Percentiles rank a stretch among this genome's conserved stretches.
Evolutionary conservation across 2,797 vertebrate species (phyloP).

Genomic region (Borostomias antarcticus): DNA sequence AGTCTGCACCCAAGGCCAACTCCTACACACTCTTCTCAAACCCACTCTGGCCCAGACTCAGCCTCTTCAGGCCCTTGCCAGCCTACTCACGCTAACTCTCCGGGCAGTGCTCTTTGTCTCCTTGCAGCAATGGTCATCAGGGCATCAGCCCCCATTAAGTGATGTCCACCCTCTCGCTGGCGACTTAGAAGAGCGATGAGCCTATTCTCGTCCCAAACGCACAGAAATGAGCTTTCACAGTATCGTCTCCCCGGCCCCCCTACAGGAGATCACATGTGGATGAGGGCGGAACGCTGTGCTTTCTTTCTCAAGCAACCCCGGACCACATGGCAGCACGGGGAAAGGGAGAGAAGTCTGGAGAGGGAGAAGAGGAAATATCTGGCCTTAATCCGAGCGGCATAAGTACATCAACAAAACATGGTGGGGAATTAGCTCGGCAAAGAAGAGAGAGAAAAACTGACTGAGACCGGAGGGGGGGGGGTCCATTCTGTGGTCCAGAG

Average conservation of each 20-base stretch:
- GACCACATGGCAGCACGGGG: conserved; percentile 44
- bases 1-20: neutral
- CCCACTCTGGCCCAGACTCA: neutral
- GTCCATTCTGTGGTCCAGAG: neutral
- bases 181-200: conserved; percentile 59
- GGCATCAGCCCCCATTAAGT: conserved; percentile 41
- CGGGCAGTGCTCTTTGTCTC: conserved; percentile 20
- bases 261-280: conserved; percentile 55
- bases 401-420: conserved; percentile 50
- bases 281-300: conserved; percentile 25
- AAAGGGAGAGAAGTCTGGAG: conserved; percentile 17
- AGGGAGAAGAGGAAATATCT: conserved; percentile 38
- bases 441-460: conserved; percentile 12
- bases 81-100: conserved; percentile 7
- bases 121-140: conserved; percentile 28
- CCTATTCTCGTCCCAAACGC: conserved; percentile 51
- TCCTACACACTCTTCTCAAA: neutral
- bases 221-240: conserved; percentile 58
- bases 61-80: neutral
- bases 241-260: too few species aligned
- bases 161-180: conserved; percentile 38
- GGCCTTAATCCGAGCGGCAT: conserved; percentile 43
- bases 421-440: conserved; percentile 35
- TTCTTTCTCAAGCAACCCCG: conserved; percentile 41
- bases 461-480: conserved; percentile 26